Conservation (phyloP, 2,888 invertebrate genomes). For the Prionchulus punctatus region DNA sequence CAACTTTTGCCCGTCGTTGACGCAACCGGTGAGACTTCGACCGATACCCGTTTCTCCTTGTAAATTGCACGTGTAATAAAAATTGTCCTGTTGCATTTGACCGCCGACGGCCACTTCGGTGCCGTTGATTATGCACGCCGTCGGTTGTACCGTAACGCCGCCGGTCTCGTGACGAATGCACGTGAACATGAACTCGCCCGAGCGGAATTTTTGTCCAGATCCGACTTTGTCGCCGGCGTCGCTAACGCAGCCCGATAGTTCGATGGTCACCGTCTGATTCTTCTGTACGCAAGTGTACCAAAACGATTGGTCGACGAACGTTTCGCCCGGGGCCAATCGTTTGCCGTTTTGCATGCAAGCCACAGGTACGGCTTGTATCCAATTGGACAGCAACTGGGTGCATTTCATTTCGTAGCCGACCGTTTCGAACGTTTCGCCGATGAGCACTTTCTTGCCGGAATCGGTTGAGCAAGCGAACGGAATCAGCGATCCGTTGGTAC, state of each 20-base stretch:
- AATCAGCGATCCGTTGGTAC: too few relatives aligned
- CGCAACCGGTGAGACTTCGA: not conserved
- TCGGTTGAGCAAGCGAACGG: too few relatives aligned
- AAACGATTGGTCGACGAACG: not conserved
- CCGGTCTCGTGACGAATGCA: not conserved
- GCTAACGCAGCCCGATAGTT: not conserved
- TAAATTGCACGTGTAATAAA: not conserved
- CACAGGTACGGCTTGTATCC: not conserved
- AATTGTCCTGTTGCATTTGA: not conserved
- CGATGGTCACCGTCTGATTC: not conserved
- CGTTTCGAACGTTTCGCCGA: not conserved
- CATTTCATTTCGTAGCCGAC: not conserved
- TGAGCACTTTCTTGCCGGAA: too few relatives aligned
- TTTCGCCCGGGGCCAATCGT: not conserved
- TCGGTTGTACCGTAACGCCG: not conserved
- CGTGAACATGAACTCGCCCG: not conserved
- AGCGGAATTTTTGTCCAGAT: too few relatives aligned
- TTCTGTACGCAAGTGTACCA: not conserved
- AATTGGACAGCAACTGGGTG: not conserved
- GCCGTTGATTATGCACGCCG: not conserved
- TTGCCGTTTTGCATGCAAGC: not conserved
- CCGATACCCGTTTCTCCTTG: not conserved
- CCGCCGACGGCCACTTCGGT: not conserved
- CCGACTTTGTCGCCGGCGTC: not conserved
- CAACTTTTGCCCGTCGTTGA: not conserved